Evolutionary conservation across 2,888 invertebrate species (phyloP).

Genomic region (Eurois occulta): DNA sequence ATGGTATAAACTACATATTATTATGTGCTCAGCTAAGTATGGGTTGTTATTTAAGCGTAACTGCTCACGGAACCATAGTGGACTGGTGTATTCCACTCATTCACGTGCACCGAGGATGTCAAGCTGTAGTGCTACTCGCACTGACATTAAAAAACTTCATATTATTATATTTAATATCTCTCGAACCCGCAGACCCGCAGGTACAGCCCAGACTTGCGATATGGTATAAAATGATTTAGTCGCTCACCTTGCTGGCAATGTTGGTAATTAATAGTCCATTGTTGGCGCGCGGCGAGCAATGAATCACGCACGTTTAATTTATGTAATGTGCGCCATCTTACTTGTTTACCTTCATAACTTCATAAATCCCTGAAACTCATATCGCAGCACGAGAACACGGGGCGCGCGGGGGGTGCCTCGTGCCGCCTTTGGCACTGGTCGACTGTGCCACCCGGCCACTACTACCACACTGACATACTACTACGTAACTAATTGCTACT

Average conservation of each 20-base stretch:
- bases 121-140: neutral
- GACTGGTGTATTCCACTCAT: too few relatives aligned
- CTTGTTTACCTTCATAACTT: constrained; percentile 48
- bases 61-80: neutral
- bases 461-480: neutral
- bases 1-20: too few relatives aligned
- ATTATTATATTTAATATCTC: too few relatives aligned
- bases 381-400: neutral
- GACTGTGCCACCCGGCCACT: neutral
- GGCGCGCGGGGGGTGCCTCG: neutral
- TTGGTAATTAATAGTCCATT: constrained; percentile 54
- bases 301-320: constrained; percentile 47
- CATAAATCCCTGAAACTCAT: constrained; percentile 47
- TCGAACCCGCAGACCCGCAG: neutral
- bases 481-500: neutral
- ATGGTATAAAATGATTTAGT: constrained; percentile 41
- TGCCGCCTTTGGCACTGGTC: neutral
- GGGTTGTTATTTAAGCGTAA: neutral
- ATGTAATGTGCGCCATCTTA: constrained; percentile 47
- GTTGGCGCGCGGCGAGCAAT: constrained; percentile 38
- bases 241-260: constrained; percentile 35
- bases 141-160: neutral
- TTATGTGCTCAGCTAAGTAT: neutral
- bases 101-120: neutral
- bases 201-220: constrained; percentile 2